Base-by-base conservation (phyloP, 2,888 invertebrate species). In the Zygothrica quintamaculata region DNA sequence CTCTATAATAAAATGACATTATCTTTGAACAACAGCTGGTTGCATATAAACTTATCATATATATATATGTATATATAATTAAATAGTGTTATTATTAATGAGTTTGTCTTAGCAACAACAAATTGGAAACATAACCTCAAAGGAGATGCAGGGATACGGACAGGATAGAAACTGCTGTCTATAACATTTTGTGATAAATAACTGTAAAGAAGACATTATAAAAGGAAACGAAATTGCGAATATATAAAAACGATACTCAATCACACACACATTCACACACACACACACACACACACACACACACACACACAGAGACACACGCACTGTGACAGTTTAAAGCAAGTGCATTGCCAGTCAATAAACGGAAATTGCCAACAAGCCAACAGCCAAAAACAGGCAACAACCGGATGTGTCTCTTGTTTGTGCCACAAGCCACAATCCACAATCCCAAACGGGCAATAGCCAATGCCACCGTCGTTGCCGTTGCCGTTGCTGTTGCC, bases 361-460 rank as follows among this genome's bases (percentile, higher is more conserved):
- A 84, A 77, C 84, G 77, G 84, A 77, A 77, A 84, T 84, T 65
- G 78, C 56, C 48, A 56, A 64, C 67, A 29, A 29, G 51, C 37
- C n/a, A 52, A 43, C 52, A 55, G 47, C 68, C 61, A 68, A 67
- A 65, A 65, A 40, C 31, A 53, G 70, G 34, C 65, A 61, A 48
- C 62, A 85, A 85, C 86, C 79, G 79, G 79, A 79, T 79, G 86
- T 73, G 36, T 22, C 29, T 29, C 7, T 29, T 43, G 84, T 56
- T 77, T 85, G 80, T 84, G 69, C 85, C 72, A 75, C 75, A 72
- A 52, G 68, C 79, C 65, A 60, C 65, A 60, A 13, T 39, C n/a
- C n/a, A n/a, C 76, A 60, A 13, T 39, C 33, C 33, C 43, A 52
- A 65, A 44, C 51, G 58, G 16, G 59, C 18, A 22, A 22, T 22